Percentiles rank a stretch among this genome's conserved stretches.
phyloP scores from a whole-genome alignment of 2,113 vertebrate species.

The Caloenas nicobarica region DNA sequence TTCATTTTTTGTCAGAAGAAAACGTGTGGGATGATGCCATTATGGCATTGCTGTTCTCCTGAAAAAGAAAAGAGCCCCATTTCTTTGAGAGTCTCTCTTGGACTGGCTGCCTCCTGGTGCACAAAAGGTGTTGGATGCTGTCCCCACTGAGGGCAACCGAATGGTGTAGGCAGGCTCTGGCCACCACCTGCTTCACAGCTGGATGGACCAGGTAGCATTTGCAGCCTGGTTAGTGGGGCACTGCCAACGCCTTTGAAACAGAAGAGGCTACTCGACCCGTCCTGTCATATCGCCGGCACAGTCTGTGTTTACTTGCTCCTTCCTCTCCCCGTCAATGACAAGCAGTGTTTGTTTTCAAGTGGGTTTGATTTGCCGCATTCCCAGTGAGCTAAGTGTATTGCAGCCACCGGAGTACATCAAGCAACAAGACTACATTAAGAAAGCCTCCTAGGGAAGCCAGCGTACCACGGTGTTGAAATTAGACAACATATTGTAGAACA shows the following conservation, averaged over 20 bases:
- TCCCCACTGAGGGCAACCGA: rapidly evolving
- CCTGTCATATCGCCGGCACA: rapidly evolving
- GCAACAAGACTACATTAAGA: neutral
- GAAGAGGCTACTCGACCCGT: neutral
- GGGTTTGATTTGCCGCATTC: neutral
- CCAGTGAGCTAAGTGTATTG: neutral
- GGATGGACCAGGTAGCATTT: neutral
- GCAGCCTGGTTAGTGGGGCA: neutral
- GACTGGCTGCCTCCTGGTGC: neutral
- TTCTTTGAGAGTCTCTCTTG: rapidly evolving
- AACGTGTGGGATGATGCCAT: neutral
- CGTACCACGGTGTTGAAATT: neutral
- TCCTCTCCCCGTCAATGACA: rapidly evolving
- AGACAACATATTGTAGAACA: constrained; percentile 54
- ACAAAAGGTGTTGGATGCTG: neutral
- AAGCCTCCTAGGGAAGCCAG: constrained; percentile 17
- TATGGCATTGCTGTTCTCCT: neutral
- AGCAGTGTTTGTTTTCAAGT: neutral
- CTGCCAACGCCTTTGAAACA: neutral
- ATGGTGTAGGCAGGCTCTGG: neutral
- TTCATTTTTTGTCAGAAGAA: neutral
- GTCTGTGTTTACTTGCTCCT: neutral
- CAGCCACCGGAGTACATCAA: neutral
- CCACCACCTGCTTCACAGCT: neutral
- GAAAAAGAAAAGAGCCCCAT: neutral